Evolutionary conservation across 1,140 invertebrate species (phyloP).

Genomic region (Teleogryllus occipitalis): DNA sequence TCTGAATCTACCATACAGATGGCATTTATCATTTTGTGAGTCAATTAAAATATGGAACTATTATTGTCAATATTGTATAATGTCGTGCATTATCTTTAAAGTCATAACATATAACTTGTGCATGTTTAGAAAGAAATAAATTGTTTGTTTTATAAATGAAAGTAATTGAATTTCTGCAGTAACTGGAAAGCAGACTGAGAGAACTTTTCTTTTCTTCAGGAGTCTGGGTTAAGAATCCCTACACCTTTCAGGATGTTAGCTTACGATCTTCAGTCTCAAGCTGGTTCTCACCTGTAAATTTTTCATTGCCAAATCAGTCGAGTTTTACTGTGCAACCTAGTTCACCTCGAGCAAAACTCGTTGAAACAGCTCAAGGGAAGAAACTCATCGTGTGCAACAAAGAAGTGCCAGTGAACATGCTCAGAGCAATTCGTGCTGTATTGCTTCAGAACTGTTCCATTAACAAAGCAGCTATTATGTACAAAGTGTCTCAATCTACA

Average conservation of each 20-base stretch:
- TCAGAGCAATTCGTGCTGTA: neutral
- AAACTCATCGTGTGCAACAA: slow-evolving; percentile 13
- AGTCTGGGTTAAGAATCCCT: slow-evolving; percentile 9
- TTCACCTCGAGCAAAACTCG: neutral
- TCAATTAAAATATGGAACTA: no score
- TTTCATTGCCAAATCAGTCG: neutral
- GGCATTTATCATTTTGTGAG: no score
- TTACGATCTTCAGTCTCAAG: neutral
- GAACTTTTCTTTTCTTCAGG: slow-evolving; percentile 9
- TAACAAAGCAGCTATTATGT: slow-evolving; percentile 10
- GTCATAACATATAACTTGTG: neutral
- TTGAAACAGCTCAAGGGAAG: neutral
- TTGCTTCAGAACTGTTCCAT: neutral
- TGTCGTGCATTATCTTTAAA: neutral
- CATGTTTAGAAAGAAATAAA: neutral
- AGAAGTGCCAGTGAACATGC: slow-evolving; percentile 6
- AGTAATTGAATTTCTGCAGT: neutral
- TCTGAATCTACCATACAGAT: neutral
- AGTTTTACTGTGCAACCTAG: neutral
- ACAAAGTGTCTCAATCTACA: neutral
- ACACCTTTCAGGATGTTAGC: slow-evolving; percentile 2
- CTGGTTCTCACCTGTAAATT: neutral
- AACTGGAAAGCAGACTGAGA: neutral
- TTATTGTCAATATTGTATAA: neutral
- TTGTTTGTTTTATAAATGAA: neutral